Conservation (phyloP, 2,888 invertebrate genomes). For the Alloscopus bannaensis region DNA sequence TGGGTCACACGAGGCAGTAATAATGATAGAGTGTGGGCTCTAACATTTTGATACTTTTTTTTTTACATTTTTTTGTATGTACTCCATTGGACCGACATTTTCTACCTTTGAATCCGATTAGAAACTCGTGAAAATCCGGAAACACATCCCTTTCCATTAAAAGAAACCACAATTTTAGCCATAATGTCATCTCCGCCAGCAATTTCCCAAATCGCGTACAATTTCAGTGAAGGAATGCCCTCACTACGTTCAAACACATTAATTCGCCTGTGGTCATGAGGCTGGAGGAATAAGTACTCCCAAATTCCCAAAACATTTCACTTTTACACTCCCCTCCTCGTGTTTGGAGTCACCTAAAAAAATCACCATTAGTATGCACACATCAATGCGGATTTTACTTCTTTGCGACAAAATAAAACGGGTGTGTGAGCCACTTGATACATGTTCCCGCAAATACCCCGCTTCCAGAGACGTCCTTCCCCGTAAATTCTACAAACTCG, state of each 20-base stretch:
- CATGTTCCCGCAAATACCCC: background rate
- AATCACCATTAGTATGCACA: conserved; percentile 41
- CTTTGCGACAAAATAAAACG: conserved; percentile 13
- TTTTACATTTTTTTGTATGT: no score
- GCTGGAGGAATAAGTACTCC: background rate
- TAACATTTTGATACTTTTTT: no score
- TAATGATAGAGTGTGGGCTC: no score
- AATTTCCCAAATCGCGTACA: background rate
- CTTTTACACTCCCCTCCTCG: no score
- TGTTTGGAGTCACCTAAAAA: conserved; percentile 7
- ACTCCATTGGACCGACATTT: no score
- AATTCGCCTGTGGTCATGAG: background rate
- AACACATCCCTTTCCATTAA: no score
- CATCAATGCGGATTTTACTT: conserved; percentile 14
- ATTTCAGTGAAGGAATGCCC: background rate
- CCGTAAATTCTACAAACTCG: background rate
- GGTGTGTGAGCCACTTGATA: background rate
- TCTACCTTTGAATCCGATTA: no score
- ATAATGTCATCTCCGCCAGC: background rate
- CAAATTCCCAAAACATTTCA: no score
- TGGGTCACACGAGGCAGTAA: conserved; percentile 3
- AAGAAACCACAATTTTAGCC: no score
- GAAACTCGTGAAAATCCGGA: no score
- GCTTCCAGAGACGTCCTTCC: background rate
- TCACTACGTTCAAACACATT: background rate